phyloP scores from a whole-genome alignment of 2,888 invertebrate species.

The Seira musarum region DNA sequence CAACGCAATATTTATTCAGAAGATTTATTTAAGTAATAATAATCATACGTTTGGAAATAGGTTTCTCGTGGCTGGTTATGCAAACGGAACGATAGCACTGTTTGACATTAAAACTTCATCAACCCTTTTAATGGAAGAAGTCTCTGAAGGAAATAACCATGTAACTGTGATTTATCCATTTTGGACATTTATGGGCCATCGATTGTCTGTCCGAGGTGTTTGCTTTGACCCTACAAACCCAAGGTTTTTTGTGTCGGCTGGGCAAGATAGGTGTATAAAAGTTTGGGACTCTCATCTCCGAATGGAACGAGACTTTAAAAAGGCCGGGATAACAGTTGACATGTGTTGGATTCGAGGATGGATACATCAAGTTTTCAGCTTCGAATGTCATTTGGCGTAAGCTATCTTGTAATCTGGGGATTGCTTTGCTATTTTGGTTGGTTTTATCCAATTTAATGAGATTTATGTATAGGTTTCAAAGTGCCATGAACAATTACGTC shows the following conservation, averaged over 20 bases:
- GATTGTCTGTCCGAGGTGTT: conserved; percentile 45
- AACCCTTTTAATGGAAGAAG: conserved; percentile 36
- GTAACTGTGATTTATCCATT: conserved; percentile 57
- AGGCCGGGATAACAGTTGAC: conserved; percentile 62
- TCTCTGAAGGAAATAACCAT: too few species aligned
- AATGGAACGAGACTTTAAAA: conserved; percentile 62
- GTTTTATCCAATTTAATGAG: background rate
- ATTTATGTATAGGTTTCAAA: conserved; percentile 39
- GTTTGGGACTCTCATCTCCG: conserved; percentile 62
- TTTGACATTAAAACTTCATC: conserved; percentile 60
- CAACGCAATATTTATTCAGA: too few species aligned
- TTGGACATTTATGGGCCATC: conserved; percentile 64
- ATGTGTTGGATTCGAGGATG: conserved; percentile 68
- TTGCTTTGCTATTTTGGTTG: background rate
- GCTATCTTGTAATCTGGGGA: background rate
- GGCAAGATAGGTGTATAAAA: conserved; percentile 63
- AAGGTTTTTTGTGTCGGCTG: conserved; percentile 63
- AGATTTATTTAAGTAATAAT: too few species aligned
- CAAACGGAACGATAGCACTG: conserved; percentile 61
- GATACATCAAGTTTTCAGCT: conserved; percentile 61
- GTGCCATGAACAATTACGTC: conserved; percentile 55
- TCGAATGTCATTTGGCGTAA: conserved; percentile 56
- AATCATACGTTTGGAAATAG: too few species aligned
- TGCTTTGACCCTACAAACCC: conserved; percentile 57
- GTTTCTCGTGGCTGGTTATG: conserved; percentile 61